Base-by-base conservation (phyloP, 1,140 invertebrate species). In the Drosophila sturtevanti region DNA sequence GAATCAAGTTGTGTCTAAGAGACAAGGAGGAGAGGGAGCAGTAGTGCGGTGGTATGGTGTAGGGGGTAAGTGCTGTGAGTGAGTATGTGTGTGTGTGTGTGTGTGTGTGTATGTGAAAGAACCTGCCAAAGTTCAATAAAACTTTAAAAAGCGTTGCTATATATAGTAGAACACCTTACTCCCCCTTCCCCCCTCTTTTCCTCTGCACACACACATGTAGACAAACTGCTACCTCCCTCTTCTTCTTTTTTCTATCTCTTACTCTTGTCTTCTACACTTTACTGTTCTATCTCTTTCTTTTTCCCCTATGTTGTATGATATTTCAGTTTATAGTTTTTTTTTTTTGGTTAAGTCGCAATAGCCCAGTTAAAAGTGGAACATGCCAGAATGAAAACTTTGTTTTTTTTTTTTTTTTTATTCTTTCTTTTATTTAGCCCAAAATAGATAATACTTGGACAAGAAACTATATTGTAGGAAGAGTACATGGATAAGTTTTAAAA, bases 281-380 rank as follows among this genome's bases (percentile, higher is more conserved):
- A 12, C 51, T 27, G 27, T 68, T 59, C 65, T 7, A 72, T 18
- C 56, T 54, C 59, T 56, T 52, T 56, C 27, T 59, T 62, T 60
- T 38, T 66, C 54, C 65, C 14, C 10, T 48, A 60, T 56, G 16
- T 27, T 66, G 63, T 76, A 61, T 77, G 54, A 66, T 80, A 80
- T 77, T 79, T 77, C 44, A 58, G 74, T 27, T 86, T 44, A n/a
- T n/a, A 24, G 24, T 31, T 31, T 31, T 31, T 31, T 31, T 31
- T 31, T 31, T 31, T 31, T 3, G 1, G 27, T 48, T 86, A 86
- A 86, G 81, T 86, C 81, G 81, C 81, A 86, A 86, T 86, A 86
- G 78, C 81, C 81, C 82, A 78, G 81, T 86, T 86, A 81, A 86
- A 86, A 86, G 77, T 85, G 71, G 81, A 81, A 86, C 81, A 74